Conservation (phyloP, 2,797 vertebrate species). For the Sphenodon punctatus region DNA sequence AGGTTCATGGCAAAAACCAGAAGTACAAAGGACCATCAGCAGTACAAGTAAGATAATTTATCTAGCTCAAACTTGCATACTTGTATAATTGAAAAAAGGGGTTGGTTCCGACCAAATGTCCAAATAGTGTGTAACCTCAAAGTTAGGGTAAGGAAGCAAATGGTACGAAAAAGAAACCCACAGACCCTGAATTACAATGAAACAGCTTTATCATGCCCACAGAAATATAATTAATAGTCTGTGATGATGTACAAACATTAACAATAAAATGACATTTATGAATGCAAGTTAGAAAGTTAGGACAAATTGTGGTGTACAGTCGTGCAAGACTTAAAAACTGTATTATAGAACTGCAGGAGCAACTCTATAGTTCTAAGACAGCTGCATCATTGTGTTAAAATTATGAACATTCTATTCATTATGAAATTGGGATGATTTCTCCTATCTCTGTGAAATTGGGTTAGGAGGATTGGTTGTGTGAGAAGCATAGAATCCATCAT, state of each 20-base stretch:
- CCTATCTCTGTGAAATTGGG: no score
- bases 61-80: neutral
- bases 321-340: no score
- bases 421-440: no score
- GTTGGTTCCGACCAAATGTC: accelerated
- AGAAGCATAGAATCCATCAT: no score
- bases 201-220: neutral
- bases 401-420: no score
- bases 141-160: neutral
- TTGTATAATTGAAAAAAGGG: neutral
- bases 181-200: neutral
- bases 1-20: conserved; percentile 99
- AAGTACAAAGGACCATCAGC: conserved; percentile 97
- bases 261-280: neutral
- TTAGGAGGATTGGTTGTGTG: no score
- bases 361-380: no score
- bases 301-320: neutral
- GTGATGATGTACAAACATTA: neutral
- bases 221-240: neutral
- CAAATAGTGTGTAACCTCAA: neutral
- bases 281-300: neutral
- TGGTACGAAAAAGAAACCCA: neutral
- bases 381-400: no score
- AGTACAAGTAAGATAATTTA: conserved; percentile 89
- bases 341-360: no score